These are phyloP conservation scores for Mormyrus proboscirostris DNA, from an alignment of 2,797 vertebrate species.

Conservation along the genomic window DNA sequence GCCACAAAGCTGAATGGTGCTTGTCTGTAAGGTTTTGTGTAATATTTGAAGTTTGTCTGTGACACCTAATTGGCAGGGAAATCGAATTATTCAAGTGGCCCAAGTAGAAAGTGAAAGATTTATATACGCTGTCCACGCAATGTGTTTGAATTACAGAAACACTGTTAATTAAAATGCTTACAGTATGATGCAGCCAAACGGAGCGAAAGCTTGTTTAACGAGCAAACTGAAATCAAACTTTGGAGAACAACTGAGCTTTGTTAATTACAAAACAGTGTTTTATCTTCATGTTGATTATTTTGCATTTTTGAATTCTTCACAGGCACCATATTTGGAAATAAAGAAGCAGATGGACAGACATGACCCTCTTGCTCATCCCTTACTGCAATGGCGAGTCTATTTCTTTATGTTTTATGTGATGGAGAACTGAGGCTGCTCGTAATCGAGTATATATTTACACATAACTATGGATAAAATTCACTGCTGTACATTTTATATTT, in stretches of 20 bases:
- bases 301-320: constrained; percentile 29
- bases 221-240: neutral
- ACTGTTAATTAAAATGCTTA: neutral
- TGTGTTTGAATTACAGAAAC: neutral
- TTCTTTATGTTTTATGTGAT: neutral
- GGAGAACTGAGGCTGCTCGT: neutral
- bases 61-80: neutral
- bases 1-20: neutral
- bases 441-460: neutral
- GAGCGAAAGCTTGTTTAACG: neutral
- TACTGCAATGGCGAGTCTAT: constrained; percentile 72
- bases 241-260: neutral
- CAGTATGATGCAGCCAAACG: neutral
- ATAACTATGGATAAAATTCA: neutral
- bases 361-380: constrained; percentile 78
- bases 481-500: neutral
- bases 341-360: constrained; percentile 91
- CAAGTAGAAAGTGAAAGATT: neutral
- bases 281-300: neutral
- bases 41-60: neutral
- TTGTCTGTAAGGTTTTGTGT: neutral
- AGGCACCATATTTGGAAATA: constrained; percentile 86
- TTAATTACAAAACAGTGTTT: neutral
- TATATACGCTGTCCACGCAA: neutral
- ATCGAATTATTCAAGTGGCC: neutral